A percentile compares a stretch with the other conserved stretches of the same genome.
These are phyloP conservation scores for Tiliqua scincoides DNA, from an alignment of 2,113 vertebrate species.

Conservation along the genomic window DNA sequence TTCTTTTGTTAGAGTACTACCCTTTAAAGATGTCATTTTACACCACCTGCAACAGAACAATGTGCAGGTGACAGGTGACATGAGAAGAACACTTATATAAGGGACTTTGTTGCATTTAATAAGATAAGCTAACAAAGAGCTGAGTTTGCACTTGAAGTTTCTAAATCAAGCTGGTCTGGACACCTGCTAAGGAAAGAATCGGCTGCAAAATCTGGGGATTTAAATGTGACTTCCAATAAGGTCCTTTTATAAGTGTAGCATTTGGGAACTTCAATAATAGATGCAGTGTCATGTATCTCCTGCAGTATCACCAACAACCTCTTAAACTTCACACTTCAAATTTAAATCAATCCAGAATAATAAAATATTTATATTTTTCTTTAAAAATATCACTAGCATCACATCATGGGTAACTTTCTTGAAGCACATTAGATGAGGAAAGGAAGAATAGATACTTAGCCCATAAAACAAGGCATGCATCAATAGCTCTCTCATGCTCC, in stretches of 20 bases:
- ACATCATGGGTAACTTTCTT: not conserved
- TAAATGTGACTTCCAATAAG: not conserved
- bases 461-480: not conserved
- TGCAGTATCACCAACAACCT: not conserved
- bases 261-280: constrained; percentile 13
- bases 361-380: constrained; percentile 3
- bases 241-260: not conserved
- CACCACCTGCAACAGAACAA: not conserved
- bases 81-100: not conserved
- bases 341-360: not conserved
- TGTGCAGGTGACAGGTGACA: not conserved
- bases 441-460: not conserved
- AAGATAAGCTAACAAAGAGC: not conserved
- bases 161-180: constrained; percentile 11
- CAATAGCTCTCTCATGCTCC: not conserved
- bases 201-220: not conserved
- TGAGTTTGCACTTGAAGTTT: not conserved
- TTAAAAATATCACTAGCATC: not conserved
- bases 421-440: not conserved
- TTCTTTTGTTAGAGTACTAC: not conserved
- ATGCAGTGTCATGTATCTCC: not conserved
- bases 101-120: not conserved
- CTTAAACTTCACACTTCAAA: not conserved
- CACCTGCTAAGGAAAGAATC: not conserved
- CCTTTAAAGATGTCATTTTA: not conserved